These are phyloP conservation scores for Cactoblastis cactorum DNA, from an alignment of 2,888 invertebrate species.

Conservation along the genomic window DNA sequence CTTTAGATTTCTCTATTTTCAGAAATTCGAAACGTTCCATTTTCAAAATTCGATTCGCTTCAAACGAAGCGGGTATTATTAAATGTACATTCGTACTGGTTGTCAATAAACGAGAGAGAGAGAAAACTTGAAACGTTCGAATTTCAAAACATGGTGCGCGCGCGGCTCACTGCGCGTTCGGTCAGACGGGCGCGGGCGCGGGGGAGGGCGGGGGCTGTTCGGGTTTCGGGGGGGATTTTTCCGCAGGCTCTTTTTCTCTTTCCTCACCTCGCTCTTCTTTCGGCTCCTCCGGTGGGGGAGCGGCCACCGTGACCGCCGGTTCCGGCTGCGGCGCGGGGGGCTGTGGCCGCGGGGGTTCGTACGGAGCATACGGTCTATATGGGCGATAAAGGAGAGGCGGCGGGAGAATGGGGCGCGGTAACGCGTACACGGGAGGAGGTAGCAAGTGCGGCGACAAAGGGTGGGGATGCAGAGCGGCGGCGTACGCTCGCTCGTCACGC, in stretches of 20 bases:
- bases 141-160: background rate
- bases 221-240: conserved; percentile 21
- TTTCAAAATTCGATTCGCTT: background rate
- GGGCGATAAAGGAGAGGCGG: conserved; percentile 56
- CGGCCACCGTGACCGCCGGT: conserved; percentile 23
- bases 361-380: conserved; percentile 49
- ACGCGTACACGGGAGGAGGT: conserved; percentile 40
- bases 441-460: conserved; percentile 39
- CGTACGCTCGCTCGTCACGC: conserved; percentile 48
- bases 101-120: background rate
- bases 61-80: background rate
- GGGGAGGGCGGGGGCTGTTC: conserved; percentile 18
- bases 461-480: conserved; percentile 34
- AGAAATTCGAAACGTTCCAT: background rate
- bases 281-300: conserved; percentile 24
- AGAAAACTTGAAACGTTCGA: background rate
- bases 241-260: conserved; percentile 27
- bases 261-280: conserved; percentile 24
- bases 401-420: conserved; percentile 43
- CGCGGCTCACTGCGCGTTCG: no score
- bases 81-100: background rate
- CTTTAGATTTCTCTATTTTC: background rate
- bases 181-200: conserved; percentile 31
- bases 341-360: conserved; percentile 35
- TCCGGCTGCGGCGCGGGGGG: conserved; percentile 28